Conservation (phyloP, 1,140 invertebrate genomes). For the Aphelenchoides besseyi region DNA sequence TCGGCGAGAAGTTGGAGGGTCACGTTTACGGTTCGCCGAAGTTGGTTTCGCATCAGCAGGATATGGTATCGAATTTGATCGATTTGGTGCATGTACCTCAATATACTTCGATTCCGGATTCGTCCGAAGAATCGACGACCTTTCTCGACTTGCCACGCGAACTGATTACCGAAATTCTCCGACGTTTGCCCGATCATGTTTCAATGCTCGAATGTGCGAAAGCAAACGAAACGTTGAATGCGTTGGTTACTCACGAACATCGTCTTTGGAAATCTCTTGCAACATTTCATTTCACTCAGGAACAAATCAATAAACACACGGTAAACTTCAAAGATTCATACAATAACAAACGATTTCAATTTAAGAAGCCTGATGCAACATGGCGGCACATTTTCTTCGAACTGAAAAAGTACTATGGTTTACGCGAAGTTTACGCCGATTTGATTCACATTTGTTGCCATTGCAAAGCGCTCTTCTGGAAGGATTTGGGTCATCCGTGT, state of each 20-base stretch:
- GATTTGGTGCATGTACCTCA: slow-evolving; percentile 63
- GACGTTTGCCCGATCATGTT: slow-evolving; percentile 77
- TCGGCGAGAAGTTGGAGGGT: slow-evolving; percentile 47
- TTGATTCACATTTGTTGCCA: slow-evolving; percentile 87
- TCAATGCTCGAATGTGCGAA: slow-evolving; percentile 76
- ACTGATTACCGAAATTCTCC: slow-evolving; percentile 82
- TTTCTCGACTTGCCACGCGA: slow-evolving; percentile 87
- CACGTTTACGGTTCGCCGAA: slow-evolving; percentile 60
- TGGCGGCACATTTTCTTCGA: slow-evolving; percentile 58
- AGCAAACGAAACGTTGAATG: slow-evolving; percentile 74
- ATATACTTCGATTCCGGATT: slow-evolving; percentile 67
- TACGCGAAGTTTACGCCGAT: slow-evolving; percentile 89
- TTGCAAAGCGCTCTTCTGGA: slow-evolving; percentile 94
- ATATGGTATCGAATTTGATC: slow-evolving; percentile 36
- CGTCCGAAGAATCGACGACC: slow-evolving; percentile 75
- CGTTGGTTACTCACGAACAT: slow-evolving; percentile 76
- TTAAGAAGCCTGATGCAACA: slow-evolving; percentile 46
- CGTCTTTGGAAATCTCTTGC: slow-evolving; percentile 86
- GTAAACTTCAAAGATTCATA: slow-evolving; percentile 44
- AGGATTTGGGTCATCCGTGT: slow-evolving; percentile 64
- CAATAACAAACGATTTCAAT: slow-evolving; percentile 60
- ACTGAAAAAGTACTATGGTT: slow-evolving; percentile 74
- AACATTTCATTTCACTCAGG: slow-evolving; percentile 82
- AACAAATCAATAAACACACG: slow-evolving; percentile 72
- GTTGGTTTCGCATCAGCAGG: slow-evolving; percentile 48